A percentile compares a stretch with the other conserved stretches of the same genome.
Conservation (phyloP, 2,113 vertebrate species). For the Phodopus roborovskii region DNA sequence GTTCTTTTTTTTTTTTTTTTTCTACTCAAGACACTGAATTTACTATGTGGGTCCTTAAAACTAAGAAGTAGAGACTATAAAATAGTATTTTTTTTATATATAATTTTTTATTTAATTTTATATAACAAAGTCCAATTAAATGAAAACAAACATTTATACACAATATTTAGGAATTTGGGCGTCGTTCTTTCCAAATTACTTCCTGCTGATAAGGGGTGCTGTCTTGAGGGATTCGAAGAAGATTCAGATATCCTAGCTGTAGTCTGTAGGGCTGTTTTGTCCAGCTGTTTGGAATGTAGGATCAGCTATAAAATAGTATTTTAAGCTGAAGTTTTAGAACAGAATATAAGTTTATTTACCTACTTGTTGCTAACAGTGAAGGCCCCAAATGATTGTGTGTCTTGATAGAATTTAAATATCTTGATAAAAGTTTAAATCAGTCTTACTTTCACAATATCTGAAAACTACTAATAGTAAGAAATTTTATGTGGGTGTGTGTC, state of each 20-base stretch:
- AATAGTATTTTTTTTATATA: constrained; percentile 31
- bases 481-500: neutral
- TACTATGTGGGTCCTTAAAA: constrained; percentile 35
- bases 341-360: neutral
- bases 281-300: too few relatives aligned
- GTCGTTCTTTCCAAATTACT: too few relatives aligned
- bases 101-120: too few relatives aligned
- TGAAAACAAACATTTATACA: too few relatives aligned
- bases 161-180: too few relatives aligned
- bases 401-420: neutral
- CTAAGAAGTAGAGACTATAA: constrained; percentile 39
- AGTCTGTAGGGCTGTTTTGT: too few relatives aligned
- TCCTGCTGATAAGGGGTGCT: too few relatives aligned
- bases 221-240: too few relatives aligned
- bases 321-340: constrained; percentile 26
- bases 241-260: too few relatives aligned
- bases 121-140: too few relatives aligned
- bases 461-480: constrained; percentile 26
- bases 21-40: constrained; percentile 63
- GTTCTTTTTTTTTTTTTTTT: constrained; percentile 73
- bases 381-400: neutral
- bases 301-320: constrained; percentile 36
- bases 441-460: constrained; percentile 23
- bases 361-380: constrained; percentile 6
- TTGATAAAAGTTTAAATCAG: constrained; percentile 11